Percentiles rank a stretch among this genome's conserved stretches.
phyloP scores from a whole-genome alignment of 2,113 vertebrate species.

The Xerus inauris region DNA sequence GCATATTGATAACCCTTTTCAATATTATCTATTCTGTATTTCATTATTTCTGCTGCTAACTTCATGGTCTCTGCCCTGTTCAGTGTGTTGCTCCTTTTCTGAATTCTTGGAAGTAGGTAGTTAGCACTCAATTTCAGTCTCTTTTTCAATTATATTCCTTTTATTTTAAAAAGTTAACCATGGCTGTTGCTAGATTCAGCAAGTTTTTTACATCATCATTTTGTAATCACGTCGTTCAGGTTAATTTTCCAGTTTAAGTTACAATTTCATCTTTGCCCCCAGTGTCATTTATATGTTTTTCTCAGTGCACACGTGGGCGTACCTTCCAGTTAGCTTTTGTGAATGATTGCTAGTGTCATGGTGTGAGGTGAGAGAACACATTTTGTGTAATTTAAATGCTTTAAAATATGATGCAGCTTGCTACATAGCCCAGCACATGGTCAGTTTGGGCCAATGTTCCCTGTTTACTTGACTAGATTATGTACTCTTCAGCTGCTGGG shows the following conservation, averaged over 20 bases:
- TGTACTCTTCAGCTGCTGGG: not conserved
- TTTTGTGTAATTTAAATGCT: conserved; percentile 4
- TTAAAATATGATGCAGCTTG: not conserved
- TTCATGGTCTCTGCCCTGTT: not conserved
- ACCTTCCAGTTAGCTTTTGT: conserved; percentile 17
- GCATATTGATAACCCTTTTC: not conserved
- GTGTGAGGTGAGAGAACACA: not conserved
- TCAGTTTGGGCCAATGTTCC: not conserved
- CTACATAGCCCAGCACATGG: not conserved
- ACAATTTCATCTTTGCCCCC: not conserved
- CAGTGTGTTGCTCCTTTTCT: not conserved
- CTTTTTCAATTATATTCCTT: not conserved
- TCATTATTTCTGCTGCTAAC: not conserved
- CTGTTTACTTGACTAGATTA: conserved; percentile 15
- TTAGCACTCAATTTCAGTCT: not conserved
- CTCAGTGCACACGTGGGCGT: not conserved
- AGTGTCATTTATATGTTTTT: not conserved
- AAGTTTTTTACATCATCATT: not conserved
- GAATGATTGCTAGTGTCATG: not conserved
- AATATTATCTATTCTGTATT: not conserved
- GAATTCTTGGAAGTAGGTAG: not conserved
- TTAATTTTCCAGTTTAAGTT: conserved; percentile 28
- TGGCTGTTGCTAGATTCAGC: not conserved
- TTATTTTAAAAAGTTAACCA: not conserved
- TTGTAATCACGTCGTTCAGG: not conserved